Evolutionary conservation across 2,113 vertebrate species (phyloP).

Genomic region (Myanophis thanlyinensis): DNA sequence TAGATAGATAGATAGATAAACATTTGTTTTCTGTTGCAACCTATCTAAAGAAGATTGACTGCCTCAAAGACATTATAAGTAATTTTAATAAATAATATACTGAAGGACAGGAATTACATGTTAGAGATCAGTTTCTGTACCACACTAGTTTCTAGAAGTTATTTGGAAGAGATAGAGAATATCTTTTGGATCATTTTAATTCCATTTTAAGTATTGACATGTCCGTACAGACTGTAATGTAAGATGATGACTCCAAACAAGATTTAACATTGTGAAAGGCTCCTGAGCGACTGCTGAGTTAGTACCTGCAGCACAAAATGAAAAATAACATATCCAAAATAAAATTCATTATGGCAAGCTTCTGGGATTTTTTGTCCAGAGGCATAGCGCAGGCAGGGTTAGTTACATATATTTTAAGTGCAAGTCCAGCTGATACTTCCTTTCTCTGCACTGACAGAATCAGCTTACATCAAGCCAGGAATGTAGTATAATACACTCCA

Average conservation of each 20-base stretch:
- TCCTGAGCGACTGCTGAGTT: neutral
- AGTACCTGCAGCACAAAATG: neutral
- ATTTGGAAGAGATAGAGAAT: neutral
- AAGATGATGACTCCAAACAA: neutral
- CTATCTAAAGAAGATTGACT: neutral
- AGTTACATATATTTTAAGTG: neutral
- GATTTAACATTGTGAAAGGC: neutral
- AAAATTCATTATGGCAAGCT: neutral
- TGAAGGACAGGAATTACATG: neutral
- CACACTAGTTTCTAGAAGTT: neutral
- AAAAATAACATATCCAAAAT: neutral
- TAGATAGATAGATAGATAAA: neutral
- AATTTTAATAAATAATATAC: neutral
- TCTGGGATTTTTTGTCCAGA: neutral
- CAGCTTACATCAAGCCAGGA: neutral
- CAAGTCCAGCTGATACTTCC: neutral
- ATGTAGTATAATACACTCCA: slow-evolving; percentile 1
- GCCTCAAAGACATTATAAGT: neutral
- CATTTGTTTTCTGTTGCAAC: neutral
- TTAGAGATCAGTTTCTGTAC: neutral
- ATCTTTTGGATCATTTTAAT: neutral
- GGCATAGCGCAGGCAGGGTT: neutral
- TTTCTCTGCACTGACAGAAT: neutral
- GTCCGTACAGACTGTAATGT: neutral
- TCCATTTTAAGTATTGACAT: neutral